Evolutionary conservation across 2,797 vertebrate species (phyloP), one percentile per base, ranked within the genome.

Genomic region (Myripristis murdjan): DNA sequence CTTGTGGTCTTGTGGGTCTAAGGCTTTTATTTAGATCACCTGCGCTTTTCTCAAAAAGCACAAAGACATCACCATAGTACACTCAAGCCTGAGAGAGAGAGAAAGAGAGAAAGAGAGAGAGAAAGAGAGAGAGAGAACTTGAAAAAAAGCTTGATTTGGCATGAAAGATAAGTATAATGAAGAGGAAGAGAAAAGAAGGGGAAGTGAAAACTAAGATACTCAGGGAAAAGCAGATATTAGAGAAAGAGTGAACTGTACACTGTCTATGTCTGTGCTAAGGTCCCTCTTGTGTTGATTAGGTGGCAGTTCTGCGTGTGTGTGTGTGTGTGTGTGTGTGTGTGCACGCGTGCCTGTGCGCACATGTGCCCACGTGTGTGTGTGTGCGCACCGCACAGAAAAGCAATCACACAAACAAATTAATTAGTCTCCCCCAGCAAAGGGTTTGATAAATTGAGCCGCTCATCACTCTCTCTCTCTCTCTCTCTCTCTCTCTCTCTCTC

Each of bases 401-500:
- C 93, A 95, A 94, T 94, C 92, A 92, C 91, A 93, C 91, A 95
- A 95, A 95, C 93, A 95, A 94, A 95, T 95, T 91, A 94, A 95
- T 95, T 95, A 93, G 90, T 88, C 90, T 90, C 82, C 77, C 88
- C 70, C 63, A 87, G 89, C 87, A 88, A 93, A 91, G 81, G 87
- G 81, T 83, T 94, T 95, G 92, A 94, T 91, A 90, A 93, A 94
- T 94, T 91, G 89, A 93, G 82, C 88, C 65, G 83, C 87, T 91
- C 86, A 79, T 87, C 79, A 90, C 77, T 84, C 67, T 47, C 73
- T 77, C 75, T 68, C 9, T 28, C 43, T 51, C 63, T 33, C 78
- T 64, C 70, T 60, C 68, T 37, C 28, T 5, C 18, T 12, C 73
- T 56, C 72, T 26, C 44, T 54, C 39, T 28, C n/a, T 61, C 55